phyloP scores from a whole-genome alignment of 2,888 invertebrate genomes.

The Erebia palarica region DNA sequence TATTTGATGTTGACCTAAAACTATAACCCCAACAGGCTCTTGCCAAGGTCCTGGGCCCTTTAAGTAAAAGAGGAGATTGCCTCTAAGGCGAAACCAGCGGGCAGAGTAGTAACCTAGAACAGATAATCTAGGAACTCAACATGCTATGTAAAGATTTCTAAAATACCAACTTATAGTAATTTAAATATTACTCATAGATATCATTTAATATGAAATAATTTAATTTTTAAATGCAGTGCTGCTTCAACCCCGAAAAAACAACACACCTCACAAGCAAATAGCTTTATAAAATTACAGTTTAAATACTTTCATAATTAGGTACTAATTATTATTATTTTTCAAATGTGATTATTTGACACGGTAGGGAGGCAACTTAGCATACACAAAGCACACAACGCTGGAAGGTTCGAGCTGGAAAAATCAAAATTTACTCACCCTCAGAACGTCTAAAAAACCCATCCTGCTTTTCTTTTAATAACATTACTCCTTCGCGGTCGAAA shows the following conservation, averaged over 20 bases:
- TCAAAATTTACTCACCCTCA: constrained; percentile 87
- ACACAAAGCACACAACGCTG: background rate
- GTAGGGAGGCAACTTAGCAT: no score
- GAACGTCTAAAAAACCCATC: constrained; percentile 95
- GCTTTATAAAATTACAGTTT: no score
- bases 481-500: constrained; percentile 95
- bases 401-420: background rate
- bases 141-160: background rate
- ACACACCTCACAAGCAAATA: no score
- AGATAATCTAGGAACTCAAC: background rate
- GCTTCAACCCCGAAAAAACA: no score
- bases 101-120: constrained; percentile 60
- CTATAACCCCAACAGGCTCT: constrained; percentile 93
- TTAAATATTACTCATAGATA: background rate
- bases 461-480: constrained; percentile 93
- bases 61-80: constrained; percentile 96
- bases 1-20: constrained; percentile 93
- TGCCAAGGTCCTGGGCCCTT: constrained; percentile 94
- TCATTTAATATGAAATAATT: no score
- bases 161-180: background rate
- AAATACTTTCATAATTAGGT: no score
- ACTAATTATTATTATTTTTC: no score
- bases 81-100: constrained; percentile 93
- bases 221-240: background rate
- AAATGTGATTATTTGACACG: no score